Evolutionary conservation across 2,888 invertebrate genomes (phyloP).

Genomic region (Drosophila limbata): DNA sequence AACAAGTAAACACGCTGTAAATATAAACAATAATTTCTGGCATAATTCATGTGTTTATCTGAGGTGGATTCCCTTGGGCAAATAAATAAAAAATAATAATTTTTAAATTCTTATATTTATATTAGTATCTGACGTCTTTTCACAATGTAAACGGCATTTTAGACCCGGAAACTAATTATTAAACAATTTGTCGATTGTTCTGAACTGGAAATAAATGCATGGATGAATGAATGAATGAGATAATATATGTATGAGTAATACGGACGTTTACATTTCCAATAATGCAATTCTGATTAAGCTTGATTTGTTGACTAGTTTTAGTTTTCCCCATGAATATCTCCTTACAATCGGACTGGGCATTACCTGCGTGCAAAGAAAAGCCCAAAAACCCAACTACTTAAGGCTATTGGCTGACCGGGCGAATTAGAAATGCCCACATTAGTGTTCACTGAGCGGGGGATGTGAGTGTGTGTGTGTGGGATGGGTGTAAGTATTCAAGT

Average conservation of each 20-base stretch:
- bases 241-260: conserved; percentile 7
- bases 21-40: background rate
- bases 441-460: conserved; percentile 15
- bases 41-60: background rate
- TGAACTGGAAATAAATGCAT: background rate
- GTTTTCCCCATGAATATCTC: conserved; percentile 13
- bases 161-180: background rate
- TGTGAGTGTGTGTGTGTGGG: too few relatives aligned
- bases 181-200: background rate
- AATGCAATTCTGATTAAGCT: conserved; percentile 8
- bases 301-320: conserved; percentile 7
- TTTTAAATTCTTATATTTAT: too few relatives aligned
- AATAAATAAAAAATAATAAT: too few relatives aligned
- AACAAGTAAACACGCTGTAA: background rate
- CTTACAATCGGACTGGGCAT: conserved; percentile 6
- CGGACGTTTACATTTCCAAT: background rate
- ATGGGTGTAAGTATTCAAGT: conserved; percentile 10
- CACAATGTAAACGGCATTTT: background rate
- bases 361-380: conserved; percentile 43
- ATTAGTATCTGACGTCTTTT: background rate
- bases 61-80: too few relatives aligned
- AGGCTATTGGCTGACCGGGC: conserved; percentile 58
- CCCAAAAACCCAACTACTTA: conserved; percentile 58
- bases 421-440: conserved; percentile 62
- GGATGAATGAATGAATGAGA: background rate